Evolutionary conservation across 2,113 vertebrate species (phyloP).

Genomic region (Emydura subglobosa): DNA sequence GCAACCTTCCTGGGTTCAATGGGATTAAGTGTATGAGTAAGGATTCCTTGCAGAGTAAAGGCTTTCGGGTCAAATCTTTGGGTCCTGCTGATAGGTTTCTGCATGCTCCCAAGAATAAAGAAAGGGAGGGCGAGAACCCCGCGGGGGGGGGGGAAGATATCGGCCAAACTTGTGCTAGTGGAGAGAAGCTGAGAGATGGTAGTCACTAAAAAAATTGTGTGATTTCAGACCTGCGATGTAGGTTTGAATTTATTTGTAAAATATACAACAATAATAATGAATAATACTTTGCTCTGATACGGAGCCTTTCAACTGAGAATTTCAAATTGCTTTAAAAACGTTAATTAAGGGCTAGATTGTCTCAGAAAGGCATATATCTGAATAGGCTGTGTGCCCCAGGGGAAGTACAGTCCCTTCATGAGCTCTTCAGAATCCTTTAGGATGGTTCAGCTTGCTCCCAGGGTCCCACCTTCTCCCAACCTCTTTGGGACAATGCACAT

Average conservation of each 20-base stretch:
- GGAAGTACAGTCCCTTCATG: neutral
- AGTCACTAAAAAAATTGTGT: slow-evolving; percentile 59
- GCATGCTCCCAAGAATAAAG: neutral
- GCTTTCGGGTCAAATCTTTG: neutral
- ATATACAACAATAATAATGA: neutral
- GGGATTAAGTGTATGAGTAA: slow-evolving; percentile 17
- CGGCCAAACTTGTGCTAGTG: slow-evolving; percentile 32
- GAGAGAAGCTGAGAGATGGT: slow-evolving; percentile 45
- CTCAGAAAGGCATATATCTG: neutral
- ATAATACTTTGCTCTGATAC: neutral
- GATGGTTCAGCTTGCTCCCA: neutral
- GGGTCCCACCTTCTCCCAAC: neutral
- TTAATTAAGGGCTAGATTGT: slow-evolving; percentile 1
- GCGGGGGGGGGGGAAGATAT: neutral
- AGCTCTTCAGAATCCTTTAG: neutral
- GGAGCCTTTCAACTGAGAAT: neutral
- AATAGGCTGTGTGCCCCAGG: neutral
- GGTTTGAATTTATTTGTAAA: neutral
- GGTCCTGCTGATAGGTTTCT: neutral
- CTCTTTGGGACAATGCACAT: neutral
- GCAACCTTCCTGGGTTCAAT: slow-evolving; percentile 14
- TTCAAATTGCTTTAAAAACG: neutral
- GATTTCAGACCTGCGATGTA: slow-evolving; percentile 51
- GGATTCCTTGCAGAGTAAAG: neutral
- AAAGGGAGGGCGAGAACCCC: neutral